phyloP scores from a whole-genome alignment of 2,113 vertebrate genomes.

The Sinosuthora webbiana region DNA sequence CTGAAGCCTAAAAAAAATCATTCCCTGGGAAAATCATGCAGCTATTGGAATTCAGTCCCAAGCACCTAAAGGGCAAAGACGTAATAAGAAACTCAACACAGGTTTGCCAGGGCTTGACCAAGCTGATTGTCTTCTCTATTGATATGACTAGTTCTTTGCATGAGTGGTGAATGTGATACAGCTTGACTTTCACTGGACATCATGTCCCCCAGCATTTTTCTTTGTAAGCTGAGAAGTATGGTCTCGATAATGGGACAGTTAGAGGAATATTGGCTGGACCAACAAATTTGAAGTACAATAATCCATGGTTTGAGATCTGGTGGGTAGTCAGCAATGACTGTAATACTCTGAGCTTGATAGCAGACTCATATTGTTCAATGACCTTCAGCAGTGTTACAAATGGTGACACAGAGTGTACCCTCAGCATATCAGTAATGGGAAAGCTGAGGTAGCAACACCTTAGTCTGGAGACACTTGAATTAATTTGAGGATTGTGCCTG shows the following conservation, averaged over 20 bases:
- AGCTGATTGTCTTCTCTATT: neutral
- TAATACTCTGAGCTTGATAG: neutral
- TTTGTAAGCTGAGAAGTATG: neutral
- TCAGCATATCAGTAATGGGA: neutral
- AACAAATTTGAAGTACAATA: neutral
- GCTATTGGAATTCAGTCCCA: neutral
- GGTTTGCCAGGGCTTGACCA: neutral
- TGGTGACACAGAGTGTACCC: neutral
- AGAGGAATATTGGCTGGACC: neutral
- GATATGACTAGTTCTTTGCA: neutral
- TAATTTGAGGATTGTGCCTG: neutral
- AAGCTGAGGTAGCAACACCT: neutral
- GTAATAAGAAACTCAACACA: neutral
- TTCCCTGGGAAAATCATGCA: neutral
- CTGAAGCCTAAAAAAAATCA: neutral
- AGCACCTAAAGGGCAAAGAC: neutral
- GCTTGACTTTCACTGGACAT: neutral
- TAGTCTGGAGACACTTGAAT: neutral
- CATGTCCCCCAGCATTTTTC: neutral
- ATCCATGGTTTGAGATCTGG: neutral
- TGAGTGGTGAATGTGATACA: neutral
- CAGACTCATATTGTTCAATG: neutral
- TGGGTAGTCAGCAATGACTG: neutral
- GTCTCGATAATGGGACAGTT: neutral
- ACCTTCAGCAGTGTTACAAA: neutral